Percentiles rank a stretch among this genome's conserved stretches.
Conservation (phyloP, 2,113 vertebrate genomes). For the Serilophus lunatus region DNA sequence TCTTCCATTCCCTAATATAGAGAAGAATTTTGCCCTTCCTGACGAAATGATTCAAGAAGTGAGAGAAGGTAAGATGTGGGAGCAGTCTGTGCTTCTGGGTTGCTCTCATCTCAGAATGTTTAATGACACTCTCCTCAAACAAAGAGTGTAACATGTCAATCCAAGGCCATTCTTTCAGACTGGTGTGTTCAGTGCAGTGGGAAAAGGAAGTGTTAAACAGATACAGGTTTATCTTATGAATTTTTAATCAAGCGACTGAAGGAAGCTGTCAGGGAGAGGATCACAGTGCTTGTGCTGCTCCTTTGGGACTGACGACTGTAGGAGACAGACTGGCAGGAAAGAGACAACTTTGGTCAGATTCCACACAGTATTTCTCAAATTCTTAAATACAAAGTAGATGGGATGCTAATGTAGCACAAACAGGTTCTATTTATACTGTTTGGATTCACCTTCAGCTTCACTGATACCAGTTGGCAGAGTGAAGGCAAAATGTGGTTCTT, state of each 20-base stretch:
- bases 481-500: background rate
- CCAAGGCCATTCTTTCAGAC: background rate
- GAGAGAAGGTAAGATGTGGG: slow-evolving; percentile 85
- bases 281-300: background rate
- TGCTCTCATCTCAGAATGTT: background rate
- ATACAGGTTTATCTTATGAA: background rate
- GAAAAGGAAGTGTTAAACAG: background rate
- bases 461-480: background rate
- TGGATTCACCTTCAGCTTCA: background rate
- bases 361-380: background rate
- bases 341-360: background rate
- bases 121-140: background rate
- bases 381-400: background rate
- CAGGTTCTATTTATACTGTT: background rate
- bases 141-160: background rate
- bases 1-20: slow-evolving; percentile 91
- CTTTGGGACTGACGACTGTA: background rate
- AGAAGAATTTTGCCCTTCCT: slow-evolving; percentile 93
- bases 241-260: background rate
- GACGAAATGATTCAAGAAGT: slow-evolving; percentile 97
- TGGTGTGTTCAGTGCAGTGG: too few species aligned
- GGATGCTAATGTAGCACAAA: background rate
- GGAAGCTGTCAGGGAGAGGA: background rate
- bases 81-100: background rate
- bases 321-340: background rate